Evolutionary conservation across 2,797 vertebrate genomes (phyloP).

Genomic region (Hypotaenidia philippensis): DNA sequence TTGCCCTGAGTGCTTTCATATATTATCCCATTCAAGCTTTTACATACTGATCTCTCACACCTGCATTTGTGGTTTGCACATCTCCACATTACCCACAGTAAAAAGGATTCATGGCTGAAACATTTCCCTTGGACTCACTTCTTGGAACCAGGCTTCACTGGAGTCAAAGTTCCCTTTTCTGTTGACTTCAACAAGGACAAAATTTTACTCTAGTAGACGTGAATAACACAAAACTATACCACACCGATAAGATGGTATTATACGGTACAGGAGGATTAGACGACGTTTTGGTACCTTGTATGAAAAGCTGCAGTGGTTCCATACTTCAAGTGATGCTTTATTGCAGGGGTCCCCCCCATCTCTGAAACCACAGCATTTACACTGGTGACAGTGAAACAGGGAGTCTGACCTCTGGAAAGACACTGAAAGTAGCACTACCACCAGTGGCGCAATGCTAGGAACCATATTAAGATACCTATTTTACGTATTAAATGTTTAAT

Average conservation of each 20-base stretch:
- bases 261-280: background rate
- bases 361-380: background rate
- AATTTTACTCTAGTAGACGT: background rate
- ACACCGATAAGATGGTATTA: background rate
- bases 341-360: background rate
- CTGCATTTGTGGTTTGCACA: background rate
- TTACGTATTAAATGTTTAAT: background rate
- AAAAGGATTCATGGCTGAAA: background rate
- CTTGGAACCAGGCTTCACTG: fast-evolving
- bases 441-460: background rate
- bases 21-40: background rate
- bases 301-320: background rate
- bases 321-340: background rate
- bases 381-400: background rate
- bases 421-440: background rate
- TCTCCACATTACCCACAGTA: background rate
- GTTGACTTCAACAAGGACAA: background rate
- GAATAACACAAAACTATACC: background rate
- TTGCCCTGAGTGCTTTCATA: background rate
- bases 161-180: background rate
- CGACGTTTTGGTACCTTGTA: background rate
- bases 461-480: background rate
- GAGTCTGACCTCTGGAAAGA: background rate
- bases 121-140: background rate
- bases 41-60: background rate